A percentile compares a stretch with the other conserved stretches of the same genome.
Evolutionary conservation across 2,113 vertebrate species (phyloP).

Genomic region (Gopherus flavomarginatus): DNA sequence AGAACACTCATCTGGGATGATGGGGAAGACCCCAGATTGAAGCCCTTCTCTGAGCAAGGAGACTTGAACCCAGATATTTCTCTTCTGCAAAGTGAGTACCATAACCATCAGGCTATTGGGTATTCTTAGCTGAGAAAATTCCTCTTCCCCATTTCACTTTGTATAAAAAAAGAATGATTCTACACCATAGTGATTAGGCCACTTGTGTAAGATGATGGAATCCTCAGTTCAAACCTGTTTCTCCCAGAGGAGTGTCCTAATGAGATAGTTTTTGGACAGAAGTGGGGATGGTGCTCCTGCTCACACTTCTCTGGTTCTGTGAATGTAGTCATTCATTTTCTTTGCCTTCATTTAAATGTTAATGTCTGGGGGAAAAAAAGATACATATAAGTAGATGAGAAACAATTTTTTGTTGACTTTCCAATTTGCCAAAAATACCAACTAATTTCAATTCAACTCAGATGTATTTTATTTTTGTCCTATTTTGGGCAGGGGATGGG

Average conservation of each 20-base stretch:
- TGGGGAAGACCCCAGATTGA: not conserved
- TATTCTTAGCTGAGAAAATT: not conserved
- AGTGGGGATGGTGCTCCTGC: not conserved
- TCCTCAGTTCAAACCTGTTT: not conserved
- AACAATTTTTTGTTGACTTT: not conserved
- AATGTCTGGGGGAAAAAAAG: too few species aligned
- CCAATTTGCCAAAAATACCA: not conserved
- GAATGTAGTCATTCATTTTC: not conserved
- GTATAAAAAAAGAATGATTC: not conserved
- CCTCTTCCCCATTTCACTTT: not conserved
- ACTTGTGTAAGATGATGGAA: not conserved
- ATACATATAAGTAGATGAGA: not conserved
- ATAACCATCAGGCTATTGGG: not conserved
- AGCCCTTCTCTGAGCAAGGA: not conserved
- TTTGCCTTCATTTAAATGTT: not conserved
- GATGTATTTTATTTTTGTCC: not conserved
- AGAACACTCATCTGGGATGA: not conserved
- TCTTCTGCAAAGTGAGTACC: not conserved
- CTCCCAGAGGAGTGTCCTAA: not conserved
- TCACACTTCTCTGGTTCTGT: not conserved
- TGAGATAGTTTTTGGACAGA: not conserved
- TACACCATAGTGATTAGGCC: not conserved
- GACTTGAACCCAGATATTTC: not conserved
- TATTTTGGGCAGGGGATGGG: not conserved
- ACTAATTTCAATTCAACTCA: not conserved